Evolutionary conservation across 2,797 vertebrate genomes (phyloP), one percentile per base, ranked within the genome.

Genomic region (Rhadinocentrus ornatus): DNA sequence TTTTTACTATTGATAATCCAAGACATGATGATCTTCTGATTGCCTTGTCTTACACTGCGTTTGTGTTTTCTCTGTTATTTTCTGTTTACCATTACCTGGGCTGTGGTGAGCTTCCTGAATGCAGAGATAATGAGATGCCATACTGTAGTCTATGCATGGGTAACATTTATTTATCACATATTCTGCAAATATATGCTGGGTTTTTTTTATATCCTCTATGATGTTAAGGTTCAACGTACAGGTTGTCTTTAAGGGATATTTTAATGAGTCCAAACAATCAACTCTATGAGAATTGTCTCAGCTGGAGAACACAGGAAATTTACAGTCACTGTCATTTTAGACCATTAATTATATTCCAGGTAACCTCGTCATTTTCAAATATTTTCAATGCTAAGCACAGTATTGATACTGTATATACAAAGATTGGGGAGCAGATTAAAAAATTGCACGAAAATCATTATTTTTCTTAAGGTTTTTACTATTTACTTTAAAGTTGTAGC

Each of bases 101-200:
- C 71, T 58, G 74, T 59, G 56, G 70, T 27, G 73, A 81, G 75
- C 78, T 78, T 63, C 66, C 61, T 80, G 69, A 78, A 77, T 77
- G 75, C 75, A 60, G 78, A 81, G 76, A 74, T 56, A 37, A 65
- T 76, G 69, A 81, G 54, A 85, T 75, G 69, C 73, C 78, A 80
- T 86, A 80, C 65, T 77, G 77, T 91, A 88, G 83, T 89, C 89
- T 91, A 91, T 92, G 92, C 92, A 93, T 93, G 91, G 80, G 67
- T 85, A 73, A 85, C 79, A 83, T 85, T 85, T 86, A 88, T 88
- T 86, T 74, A 85, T 84, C 73, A 69, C 70, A 72, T 88, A 89
- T 55, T 84, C 81, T 74, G 71, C 68, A 86, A 44, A 79, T 86
- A 90, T 89, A 86, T 85, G 85, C 90, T 92, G 88, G n/a, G n/a